Evolutionary conservation across 2,888 invertebrate genomes (phyloP).

Genomic region (Cataglyphis livida): DNA sequence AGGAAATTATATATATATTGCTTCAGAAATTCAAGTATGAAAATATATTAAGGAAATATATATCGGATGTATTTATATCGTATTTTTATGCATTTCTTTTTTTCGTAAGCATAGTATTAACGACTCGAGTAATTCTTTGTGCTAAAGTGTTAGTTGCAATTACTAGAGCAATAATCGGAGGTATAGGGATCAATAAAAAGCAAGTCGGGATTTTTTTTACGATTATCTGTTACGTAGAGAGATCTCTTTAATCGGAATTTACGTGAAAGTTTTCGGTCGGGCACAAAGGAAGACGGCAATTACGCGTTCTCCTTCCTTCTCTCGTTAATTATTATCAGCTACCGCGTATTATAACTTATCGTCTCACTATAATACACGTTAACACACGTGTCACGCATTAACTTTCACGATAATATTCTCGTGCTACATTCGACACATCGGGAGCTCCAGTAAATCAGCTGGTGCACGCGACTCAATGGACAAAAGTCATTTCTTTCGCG

Average conservation of each 20-base stretch:
- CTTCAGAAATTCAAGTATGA: background rate
- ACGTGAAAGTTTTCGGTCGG: slow-evolving; percentile 37
- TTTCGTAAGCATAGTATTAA: background rate
- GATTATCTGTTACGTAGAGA: background rate
- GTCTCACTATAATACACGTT: slow-evolving; percentile 34
- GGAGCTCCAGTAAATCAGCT: background rate
- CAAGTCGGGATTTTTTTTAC: background rate
- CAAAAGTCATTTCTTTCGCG: slow-evolving; percentile 41
- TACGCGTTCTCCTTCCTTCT: slow-evolving; percentile 13
- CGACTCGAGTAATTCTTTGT: background rate
- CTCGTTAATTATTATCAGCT: slow-evolving; percentile 42
- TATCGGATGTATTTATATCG: background rate
- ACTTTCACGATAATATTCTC: slow-evolving; percentile 49
- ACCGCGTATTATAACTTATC: background rate
- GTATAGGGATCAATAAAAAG: background rate
- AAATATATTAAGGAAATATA: background rate
- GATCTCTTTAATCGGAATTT: slow-evolving; percentile 18
- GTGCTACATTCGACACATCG: slow-evolving; percentile 14
- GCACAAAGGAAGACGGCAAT: slow-evolving; percentile 36
- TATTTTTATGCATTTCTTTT: background rate
- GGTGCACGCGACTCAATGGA: slow-evolving; percentile 36
- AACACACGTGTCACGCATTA: slow-evolving; percentile 15
- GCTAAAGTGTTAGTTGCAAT: background rate
- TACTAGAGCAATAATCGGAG: background rate
- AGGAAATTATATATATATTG: background rate